phyloP scores from a whole-genome alignment of 1,140 invertebrate species.

The silkworm (Bombyx mori) region ASM3026992v2 NC_085108.1:5851501-5852000 shows the following conservation, averaged over 20 bases:
- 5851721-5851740: constrained; percentile 67
- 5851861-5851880: no score
- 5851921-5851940: no score
- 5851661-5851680: no score
- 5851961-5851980: no score
- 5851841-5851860: constrained; percentile 18
- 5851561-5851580: constrained; percentile 62
- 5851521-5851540: constrained; percentile 47
- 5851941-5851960: no score
- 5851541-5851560: constrained; percentile 54
- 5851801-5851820: constrained; percentile 48
- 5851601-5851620: constrained; percentile 26
- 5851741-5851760: constrained; percentile 45
- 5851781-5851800: constrained; percentile 63
- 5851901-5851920: no score
- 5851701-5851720: constrained; percentile 68
- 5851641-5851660: no score
- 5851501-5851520: constrained; percentile 24
- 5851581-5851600: constrained; percentile 50
- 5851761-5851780: constrained; percentile 50
- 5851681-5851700: constrained; percentile 68
- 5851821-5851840: constrained; percentile 14
- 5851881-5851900: no score
- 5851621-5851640: not conserved
- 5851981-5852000: no score